Conservation (phyloP, 2,113 vertebrate species). For the Rhineura floridana region DNA sequence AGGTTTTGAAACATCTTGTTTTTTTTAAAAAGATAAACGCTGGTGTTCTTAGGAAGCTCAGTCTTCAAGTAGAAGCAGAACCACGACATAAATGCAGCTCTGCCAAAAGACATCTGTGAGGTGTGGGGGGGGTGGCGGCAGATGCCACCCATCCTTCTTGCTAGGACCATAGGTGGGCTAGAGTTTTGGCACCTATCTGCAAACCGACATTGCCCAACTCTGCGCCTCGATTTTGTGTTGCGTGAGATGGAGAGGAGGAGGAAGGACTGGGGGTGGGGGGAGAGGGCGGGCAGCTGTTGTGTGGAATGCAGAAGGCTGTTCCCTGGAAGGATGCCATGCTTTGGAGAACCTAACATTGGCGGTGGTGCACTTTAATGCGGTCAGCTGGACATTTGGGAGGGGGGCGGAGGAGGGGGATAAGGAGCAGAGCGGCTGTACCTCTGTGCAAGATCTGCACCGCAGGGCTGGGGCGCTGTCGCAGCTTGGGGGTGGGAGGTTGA, state of each 20-base stretch:
- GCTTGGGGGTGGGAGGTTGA: background rate
- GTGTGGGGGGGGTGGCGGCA: background rate
- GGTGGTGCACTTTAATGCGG: background rate
- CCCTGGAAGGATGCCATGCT: background rate
- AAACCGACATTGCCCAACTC: background rate
- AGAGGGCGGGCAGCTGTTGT: background rate
- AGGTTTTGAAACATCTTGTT: background rate
- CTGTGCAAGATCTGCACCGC: constrained; percentile 7
- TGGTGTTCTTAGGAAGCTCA: background rate
- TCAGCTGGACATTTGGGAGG: background rate
- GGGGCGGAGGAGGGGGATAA: background rate
- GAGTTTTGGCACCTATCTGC: background rate
- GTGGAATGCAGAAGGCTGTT: too few relatives aligned
- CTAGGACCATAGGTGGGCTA: background rate
- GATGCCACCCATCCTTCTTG: too few relatives aligned
- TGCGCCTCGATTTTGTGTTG: background rate
- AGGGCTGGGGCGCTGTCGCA: constrained; percentile 20
- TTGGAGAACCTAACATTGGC: background rate
- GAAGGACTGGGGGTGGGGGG: background rate
- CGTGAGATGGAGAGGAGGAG: background rate
- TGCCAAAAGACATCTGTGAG: too few relatives aligned
- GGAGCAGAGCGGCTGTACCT: background rate
- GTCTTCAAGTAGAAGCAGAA: background rate
- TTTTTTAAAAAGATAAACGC: background rate
- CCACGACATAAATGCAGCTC: too few relatives aligned